phyloP scores from a whole-genome alignment of 2,797 vertebrate species.

The Acanthurus tractus region DNA sequence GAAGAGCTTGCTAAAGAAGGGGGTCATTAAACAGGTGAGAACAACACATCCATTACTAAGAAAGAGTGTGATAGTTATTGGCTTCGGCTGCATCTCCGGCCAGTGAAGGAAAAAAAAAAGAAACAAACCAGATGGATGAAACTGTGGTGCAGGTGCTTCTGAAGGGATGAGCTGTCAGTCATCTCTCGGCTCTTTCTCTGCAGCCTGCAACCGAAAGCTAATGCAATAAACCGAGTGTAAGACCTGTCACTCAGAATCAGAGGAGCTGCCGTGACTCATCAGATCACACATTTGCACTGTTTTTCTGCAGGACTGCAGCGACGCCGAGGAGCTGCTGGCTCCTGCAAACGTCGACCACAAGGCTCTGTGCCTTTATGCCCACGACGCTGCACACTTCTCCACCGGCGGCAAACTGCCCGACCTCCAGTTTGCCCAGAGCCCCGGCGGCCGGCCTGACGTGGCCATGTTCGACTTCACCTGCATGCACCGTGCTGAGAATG shows the following conservation, averaged over 20 bases:
- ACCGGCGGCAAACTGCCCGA: slow-evolving; percentile 88
- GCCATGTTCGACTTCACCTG: slow-evolving; percentile 97
- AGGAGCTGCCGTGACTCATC: slow-evolving; percentile 24
- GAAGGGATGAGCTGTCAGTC: slow-evolving; percentile 15
- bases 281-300: not conserved
- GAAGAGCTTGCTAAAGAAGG: slow-evolving; percentile 91
- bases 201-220: not conserved
- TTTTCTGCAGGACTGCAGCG: slow-evolving; percentile 85
- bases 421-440: slow-evolving; percentile 89
- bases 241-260: slow-evolving; percentile 21
- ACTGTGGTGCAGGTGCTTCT: not conserved
- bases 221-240: slow-evolving; percentile 6
- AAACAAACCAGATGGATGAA: slow-evolving; percentile 30
- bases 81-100: slow-evolving; percentile 19
- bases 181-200: not conserved
- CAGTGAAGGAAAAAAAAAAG: slow-evolving; percentile 13
- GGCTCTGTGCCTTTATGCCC: slow-evolving; percentile 89
- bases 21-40: slow-evolving; percentile 92
- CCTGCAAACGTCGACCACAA: slow-evolving; percentile 86
- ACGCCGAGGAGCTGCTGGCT: slow-evolving; percentile 88
- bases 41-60: slow-evolving; percentile 48
- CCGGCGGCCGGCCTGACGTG: slow-evolving; percentile 84
- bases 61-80: slow-evolving; percentile 40
- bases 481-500: slow-evolving; percentile 94
- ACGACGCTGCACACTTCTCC: slow-evolving; percentile 91